phyloP scores from a whole-genome alignment of 2,888 invertebrate genomes.

The Amphipoea oculea region DNA sequence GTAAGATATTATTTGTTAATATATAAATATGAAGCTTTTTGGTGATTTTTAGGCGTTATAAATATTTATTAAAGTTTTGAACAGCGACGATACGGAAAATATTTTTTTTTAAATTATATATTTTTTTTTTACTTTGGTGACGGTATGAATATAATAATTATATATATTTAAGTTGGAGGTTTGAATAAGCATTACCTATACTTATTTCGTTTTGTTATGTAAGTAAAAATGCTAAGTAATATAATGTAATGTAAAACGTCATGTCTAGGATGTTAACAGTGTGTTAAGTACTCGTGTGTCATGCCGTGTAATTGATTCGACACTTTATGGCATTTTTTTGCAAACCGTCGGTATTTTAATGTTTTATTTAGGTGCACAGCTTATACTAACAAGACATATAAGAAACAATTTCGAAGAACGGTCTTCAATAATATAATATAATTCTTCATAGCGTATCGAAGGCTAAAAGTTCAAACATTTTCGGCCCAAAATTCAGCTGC shows the following conservation, averaged over 20 bases:
- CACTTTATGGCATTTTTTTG: slow-evolving; percentile 29
- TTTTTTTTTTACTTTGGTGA: slow-evolving; percentile 25
- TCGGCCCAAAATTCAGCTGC: neutral
- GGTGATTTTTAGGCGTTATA: slow-evolving; percentile 30
- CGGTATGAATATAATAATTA: slow-evolving; percentile 12
- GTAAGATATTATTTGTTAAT: slow-evolving; percentile 51
- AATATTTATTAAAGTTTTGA: slow-evolving; percentile 26
- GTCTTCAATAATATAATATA: neutral
- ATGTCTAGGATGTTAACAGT: slow-evolving; percentile 47
- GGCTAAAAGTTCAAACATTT: neutral
- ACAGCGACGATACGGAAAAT: slow-evolving; percentile 14
- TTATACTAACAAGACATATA: neutral
- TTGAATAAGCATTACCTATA: slow-evolving; percentile 10
- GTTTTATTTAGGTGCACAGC: slow-evolving; percentile 6
- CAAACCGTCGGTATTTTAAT: neutral
- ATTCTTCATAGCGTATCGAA: neutral
- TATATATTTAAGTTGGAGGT: slow-evolving; percentile 17
- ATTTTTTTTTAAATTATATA: neutral
- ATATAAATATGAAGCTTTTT: slow-evolving; percentile 47
- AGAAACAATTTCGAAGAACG: neutral
- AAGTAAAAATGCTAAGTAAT: slow-evolving; percentile 28
- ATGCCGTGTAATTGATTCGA: slow-evolving; percentile 39
- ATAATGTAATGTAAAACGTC: slow-evolving; percentile 34
- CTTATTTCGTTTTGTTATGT: slow-evolving; percentile 42
- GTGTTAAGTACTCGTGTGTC: slow-evolving; percentile 55